phyloP scores from a whole-genome alignment of 2,113 vertebrate species.

The Ardeotis arabs region DNA sequence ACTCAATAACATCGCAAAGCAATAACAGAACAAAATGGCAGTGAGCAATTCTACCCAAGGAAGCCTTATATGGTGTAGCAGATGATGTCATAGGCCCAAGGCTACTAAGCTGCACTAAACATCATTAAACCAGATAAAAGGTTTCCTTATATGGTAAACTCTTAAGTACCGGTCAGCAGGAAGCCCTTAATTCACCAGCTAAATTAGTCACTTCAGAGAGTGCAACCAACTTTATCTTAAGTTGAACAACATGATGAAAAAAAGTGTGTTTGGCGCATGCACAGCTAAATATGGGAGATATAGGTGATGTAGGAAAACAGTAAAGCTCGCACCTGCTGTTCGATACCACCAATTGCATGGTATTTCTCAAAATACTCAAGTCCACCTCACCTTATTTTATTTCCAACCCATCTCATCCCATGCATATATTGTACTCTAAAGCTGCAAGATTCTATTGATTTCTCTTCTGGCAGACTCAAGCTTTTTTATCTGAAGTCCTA shows the following conservation, averaged over 20 bases:
- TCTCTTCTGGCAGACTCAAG: not conserved
- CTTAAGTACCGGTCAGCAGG: not conserved
- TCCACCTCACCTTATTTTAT: not conserved
- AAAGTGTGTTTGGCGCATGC: rapidly evolving
- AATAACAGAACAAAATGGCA: not conserved
- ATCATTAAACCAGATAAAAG: not conserved
- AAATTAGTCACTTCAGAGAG: not conserved
- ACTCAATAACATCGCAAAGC: not conserved
- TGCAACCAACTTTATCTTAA: not conserved
- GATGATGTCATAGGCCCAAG: not conserved
- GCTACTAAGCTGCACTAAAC: not conserved
- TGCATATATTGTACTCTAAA: not conserved
- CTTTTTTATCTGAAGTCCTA: not conserved
- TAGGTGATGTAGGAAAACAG: not conserved
- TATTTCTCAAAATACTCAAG: not conserved
- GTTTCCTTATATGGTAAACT: not conserved
- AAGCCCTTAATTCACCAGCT: not conserved
- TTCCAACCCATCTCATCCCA: not conserved
- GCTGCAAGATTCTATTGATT: not conserved
- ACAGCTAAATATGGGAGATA: too few relatives aligned
- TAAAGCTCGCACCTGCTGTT: not conserved
- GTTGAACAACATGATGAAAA: not conserved
- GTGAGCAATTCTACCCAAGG: not conserved
- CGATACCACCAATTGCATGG: too few relatives aligned
- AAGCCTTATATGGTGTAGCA: rapidly evolving